A percentile compares a stretch with the other conserved stretches of the same genome.
These are phyloP conservation scores for Circaetus cinerascens DNA, from an alignment of 2,113 vertebrate genomes.

Conservation along the genomic window DNA sequence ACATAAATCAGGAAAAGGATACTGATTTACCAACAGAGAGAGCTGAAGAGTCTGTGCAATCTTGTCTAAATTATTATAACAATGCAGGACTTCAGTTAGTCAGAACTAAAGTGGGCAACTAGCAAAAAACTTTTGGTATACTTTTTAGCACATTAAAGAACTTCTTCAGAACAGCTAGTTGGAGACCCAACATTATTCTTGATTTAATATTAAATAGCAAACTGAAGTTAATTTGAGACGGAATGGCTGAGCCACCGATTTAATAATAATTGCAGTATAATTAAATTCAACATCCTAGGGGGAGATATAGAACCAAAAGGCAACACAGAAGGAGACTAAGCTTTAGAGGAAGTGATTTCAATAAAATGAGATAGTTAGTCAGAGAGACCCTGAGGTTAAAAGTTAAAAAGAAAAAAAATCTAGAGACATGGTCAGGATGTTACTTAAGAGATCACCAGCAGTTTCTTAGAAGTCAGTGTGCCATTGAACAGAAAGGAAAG, in stretches of 20 bases:
- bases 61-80: background rate
- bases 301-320: background rate
- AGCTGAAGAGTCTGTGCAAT: background rate
- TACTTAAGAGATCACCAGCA: background rate
- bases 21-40: background rate
- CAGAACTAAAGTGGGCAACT: background rate
- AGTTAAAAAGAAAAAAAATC: background rate
- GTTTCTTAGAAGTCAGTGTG: background rate
- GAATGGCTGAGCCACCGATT: background rate
- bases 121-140: background rate
- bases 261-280: background rate
- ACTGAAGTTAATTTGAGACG: background rate
- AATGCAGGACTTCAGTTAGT: background rate
- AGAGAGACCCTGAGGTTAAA: background rate
- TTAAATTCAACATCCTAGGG: conserved; percentile 17
- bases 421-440: background rate
- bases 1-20: background rate
- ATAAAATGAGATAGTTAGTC: background rate
- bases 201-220: background rate
- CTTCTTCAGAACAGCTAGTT: background rate
- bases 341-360: background rate
- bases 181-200: background rate
- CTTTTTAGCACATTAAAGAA: background rate
- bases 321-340: background rate
- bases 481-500: background rate